A percentile compares a stretch with the other conserved stretches of the same genome.
Conservation (phyloP, 2,888 invertebrate species). For the Onthophagus sagittarius region DNA sequence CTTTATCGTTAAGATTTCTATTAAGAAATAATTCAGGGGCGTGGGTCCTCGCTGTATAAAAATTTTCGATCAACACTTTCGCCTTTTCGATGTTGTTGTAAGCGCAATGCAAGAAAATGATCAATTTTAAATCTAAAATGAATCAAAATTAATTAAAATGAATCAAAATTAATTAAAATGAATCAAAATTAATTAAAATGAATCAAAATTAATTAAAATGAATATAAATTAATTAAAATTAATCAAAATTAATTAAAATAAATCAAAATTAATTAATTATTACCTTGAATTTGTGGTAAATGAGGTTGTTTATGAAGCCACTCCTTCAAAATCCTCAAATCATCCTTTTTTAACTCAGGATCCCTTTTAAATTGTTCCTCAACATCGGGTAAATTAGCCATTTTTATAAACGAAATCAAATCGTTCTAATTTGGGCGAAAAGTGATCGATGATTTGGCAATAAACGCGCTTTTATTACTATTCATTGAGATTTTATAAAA, state of each 20-base stretch:
- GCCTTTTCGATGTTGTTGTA: slow-evolving; percentile 60
- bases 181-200: slow-evolving; percentile 18
- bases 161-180: slow-evolving; percentile 18
- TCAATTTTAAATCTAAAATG: slow-evolving; percentile 41
- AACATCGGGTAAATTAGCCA: slow-evolving; percentile 30
- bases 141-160: slow-evolving; percentile 15
- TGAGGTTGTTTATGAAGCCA: slow-evolving; percentile 68
- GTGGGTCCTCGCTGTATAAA: slow-evolving; percentile 60
- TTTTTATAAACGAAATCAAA: neutral
- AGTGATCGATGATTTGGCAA: neutral
- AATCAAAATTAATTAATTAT: neutral
- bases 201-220: too few relatives aligned
- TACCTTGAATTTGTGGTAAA: slow-evolving; percentile 48
- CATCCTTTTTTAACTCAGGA: slow-evolving; percentile 57
- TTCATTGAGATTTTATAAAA: too few relatives aligned
- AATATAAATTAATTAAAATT: too few relatives aligned
- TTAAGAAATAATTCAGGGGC: slow-evolving; percentile 60
- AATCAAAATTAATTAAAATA: neutral
- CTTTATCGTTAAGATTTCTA: slow-evolving; percentile 48
- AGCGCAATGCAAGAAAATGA: slow-evolving; percentile 64
- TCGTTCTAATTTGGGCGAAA: neutral
- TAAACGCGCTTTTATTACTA: neutral
- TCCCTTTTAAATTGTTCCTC: slow-evolving; percentile 61
- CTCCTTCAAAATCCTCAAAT: slow-evolving; percentile 56
- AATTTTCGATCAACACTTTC: slow-evolving; percentile 63